phyloP scores from a whole-genome alignment of 2,888 invertebrate genomes.

The Drosophila neonasuta region DNA sequence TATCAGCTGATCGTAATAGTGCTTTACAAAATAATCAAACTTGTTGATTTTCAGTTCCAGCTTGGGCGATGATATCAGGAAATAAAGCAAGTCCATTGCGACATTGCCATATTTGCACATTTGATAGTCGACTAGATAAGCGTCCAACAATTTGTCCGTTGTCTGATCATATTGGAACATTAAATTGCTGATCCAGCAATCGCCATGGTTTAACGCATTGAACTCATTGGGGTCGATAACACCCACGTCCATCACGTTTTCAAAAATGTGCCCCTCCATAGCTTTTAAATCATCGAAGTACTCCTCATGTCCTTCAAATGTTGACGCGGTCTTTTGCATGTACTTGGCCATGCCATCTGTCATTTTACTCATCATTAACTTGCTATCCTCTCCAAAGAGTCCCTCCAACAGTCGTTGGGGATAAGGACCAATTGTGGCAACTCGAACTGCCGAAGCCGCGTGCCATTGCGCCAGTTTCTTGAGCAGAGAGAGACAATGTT shows the following conservation, averaged over 20 bases:
- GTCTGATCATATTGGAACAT: conserved; percentile 73
- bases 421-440: conserved; percentile 58
- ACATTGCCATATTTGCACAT: conserved; percentile 63
- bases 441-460: conserved; percentile 74
- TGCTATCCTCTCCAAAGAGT: conserved; percentile 35
- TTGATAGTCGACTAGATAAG: conserved; percentile 71
- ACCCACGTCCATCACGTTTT: conserved; percentile 16
- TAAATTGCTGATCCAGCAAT: conserved; percentile 78
- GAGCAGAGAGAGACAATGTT: conserved; percentile 69
- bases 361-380: conserved; percentile 23
- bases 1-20: conserved; percentile 71
- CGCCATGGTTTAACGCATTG: conserved; percentile 77
- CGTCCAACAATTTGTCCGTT: conserved; percentile 58
- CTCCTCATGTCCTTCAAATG: conserved; percentile 51
- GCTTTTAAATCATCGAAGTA: conserved; percentile 58
- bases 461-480: conserved; percentile 78
- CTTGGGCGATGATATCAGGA: conserved; percentile 72
- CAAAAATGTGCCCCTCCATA: conserved; percentile 32
- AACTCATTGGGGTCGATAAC: conserved; percentile 56
- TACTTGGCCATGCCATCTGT: conserved; percentile 20
- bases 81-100: conserved; percentile 68
- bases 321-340: conserved; percentile 42
- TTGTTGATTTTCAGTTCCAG: conserved; percentile 67
- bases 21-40: conserved; percentile 75
- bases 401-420: conserved; percentile 22